Conservation (phyloP, 1,140 invertebrate species). For the Penaeus indicus region DNA sequence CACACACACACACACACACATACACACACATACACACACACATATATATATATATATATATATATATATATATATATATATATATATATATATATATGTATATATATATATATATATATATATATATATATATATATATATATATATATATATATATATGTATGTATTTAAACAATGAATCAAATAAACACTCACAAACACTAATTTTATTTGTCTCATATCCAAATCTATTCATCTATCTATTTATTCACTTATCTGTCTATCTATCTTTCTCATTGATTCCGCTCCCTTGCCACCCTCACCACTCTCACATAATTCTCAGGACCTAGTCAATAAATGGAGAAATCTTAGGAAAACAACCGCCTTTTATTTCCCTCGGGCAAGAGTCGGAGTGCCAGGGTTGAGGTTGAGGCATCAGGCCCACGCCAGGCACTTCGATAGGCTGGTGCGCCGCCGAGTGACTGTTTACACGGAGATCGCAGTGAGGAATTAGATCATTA, state of each 20-base stretch:
- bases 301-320: too few species aligned
- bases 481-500: too few species aligned
- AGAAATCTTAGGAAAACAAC: too few species aligned
- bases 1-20: not conserved
- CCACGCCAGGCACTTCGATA: too few species aligned
- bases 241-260: not conserved
- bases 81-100: not conserved
- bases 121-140: conserved; percentile 12
- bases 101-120: conserved; percentile 6
- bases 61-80: not conserved
- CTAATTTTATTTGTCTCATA: not conserved
- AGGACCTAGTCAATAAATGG: too few species aligned
- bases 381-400: too few species aligned
- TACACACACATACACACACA: not conserved
- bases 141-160: not conserved
- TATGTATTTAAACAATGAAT: not conserved
- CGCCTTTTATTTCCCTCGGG: too few species aligned
- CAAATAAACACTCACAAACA: not conserved
- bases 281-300: not conserved
- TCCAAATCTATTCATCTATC: not conserved
- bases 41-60: not conserved
- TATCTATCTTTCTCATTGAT: conserved; percentile 17
- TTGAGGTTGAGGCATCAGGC: too few species aligned
- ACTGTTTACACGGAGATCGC: too few species aligned
- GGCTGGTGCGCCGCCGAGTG: too few species aligned